Base-by-base conservation (phyloP, 2,888 invertebrate genomes). In the Synanthedon tipuliformis region DNA sequence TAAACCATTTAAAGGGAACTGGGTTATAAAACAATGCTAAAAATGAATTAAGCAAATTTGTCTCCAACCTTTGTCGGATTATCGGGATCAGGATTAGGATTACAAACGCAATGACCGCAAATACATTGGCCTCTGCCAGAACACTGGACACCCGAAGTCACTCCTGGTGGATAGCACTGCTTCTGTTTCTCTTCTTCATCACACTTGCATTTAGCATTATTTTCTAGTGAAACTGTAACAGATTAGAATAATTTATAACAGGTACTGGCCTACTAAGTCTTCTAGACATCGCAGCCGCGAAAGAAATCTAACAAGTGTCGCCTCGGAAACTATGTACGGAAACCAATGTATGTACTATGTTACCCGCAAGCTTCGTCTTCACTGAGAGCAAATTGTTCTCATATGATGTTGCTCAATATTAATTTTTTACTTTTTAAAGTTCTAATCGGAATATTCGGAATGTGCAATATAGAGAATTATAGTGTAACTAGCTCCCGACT, bases 21-120 rank as follows among this genome's bases (percentile, higher is more conserved):
- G 56, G 86, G 87, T 54, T 68, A n/a, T 85, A 60, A 85, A 84
- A 58, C 87, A 87, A 60, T 72, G 81, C 57, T 86, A 79, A 0
- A 87, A 81, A 68, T 51, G 86, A 70, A 54, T 66, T 68, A 86
- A 86, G 71, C n/a, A 61, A 63, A 52, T 45, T 45, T 34, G 13
- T 7, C 16, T 50, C 23, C 13, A 68, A 83, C 86, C 78, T 85
- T 84, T 8, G 73, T 74, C 1, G 81, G 77, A 52, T 78, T 61
- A 10, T 71, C 61, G 18, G 67, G 61, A 48, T 78, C 72, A 0
- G 76, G 74, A 4, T 55, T 60, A 0, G 65, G 53, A 27, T 79
- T 56, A 56, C 87, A 87, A 52, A 79, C 65, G 51, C 87, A 86
- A 23, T 77, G 75, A 8, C 85, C 81, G 56, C 84, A 85, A n/a